A percentile compares a stretch with the other conserved stretches of the same genome.
These are phyloP conservation scores for Etheostoma spectabile DNA, from an alignment of 2,113 vertebrate species.

Conservation along the genomic window DNA sequence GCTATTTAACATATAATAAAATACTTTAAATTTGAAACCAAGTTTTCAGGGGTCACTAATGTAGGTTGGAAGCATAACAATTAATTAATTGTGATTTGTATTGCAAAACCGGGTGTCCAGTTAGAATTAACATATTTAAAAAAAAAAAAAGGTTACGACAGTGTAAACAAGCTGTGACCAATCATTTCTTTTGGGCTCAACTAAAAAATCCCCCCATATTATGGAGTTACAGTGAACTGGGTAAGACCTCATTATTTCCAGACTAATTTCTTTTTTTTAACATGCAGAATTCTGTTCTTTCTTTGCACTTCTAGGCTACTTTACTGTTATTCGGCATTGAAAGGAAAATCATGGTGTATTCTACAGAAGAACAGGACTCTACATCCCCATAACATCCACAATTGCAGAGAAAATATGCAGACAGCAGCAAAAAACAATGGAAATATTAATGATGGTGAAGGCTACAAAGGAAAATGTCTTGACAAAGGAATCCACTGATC, in stretches of 20 bases:
- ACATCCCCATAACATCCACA: conserved; percentile 21
- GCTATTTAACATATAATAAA: neutral
- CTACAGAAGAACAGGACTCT: conserved; percentile 3
- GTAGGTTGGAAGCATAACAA: neutral
- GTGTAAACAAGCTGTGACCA: neutral
- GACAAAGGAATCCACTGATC: conserved; percentile 8
- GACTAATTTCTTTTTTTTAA: neutral
- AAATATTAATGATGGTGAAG: conserved; percentile 50
- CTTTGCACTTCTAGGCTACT: neutral
- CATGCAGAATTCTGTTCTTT: neutral
- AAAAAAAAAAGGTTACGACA: neutral
- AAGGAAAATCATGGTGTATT: conserved; percentile 9
- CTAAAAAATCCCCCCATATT: neutral
- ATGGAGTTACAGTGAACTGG: neutral
- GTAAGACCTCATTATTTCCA: conserved; percentile 15
- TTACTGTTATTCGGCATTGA: neutral
- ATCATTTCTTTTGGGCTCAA: neutral
- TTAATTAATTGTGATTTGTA: neutral
- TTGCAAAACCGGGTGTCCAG: neutral
- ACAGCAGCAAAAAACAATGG: conserved; percentile 40
- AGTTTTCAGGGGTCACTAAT: neutral
- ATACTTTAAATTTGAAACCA: neutral
- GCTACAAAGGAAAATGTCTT: conserved; percentile 16
- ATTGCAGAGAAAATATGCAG: conserved; percentile 34
- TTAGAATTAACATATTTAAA: conserved; percentile 4